Base-by-base conservation (phyloP, 1,140 invertebrate species). In the Drosophila miranda region DNA sequence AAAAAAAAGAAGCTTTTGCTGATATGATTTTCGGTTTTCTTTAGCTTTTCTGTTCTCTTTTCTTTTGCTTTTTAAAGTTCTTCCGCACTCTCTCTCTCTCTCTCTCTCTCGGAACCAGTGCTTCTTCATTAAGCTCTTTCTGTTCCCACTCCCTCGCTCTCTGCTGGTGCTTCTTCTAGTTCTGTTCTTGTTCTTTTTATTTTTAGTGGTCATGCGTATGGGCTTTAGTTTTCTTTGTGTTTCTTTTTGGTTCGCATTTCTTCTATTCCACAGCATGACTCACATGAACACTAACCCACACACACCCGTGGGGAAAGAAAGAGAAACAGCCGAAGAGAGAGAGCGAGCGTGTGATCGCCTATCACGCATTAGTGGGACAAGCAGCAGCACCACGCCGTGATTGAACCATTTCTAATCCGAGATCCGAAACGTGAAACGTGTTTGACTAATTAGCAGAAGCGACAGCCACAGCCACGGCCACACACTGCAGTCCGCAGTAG, bases 181-280 rank as follows among this genome's bases (percentile, higher is more conserved):
- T 50, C 28, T 64, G 41, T 55, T 50, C 34, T 64, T 60, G 44
- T 48, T 67, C 54, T 59, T 56, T 38, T 64, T 59, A 51, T 48
- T 50, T 83, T 67, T 62, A 38, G 34, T 76, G 61, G 80, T 84
- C 81, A 84, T 83, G 81, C 81, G 77, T 84, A 74, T 81, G 61
- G 69, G 68, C 68, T 84, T 74, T 81, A 75, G 77, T 80, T 86
- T 60, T 53, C 53, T 46, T 58, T 53, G 21, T 38, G 11, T 13
- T 38, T 38, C 34, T 38, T 66, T 58, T 26, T 64, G 51, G 34
- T 48, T 49, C 30, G 60, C 74, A 43, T 58, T 54, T 58, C 55
- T 58, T 58, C 41, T 60, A 61, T 45, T 55, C 61, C 34, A 38
- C 7, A 38, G 16, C 45, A 45, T 64, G 59, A 68, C 44, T 74